These are phyloP conservation scores for Coranthus polyacanthus DNA, from an alignment of 2,797 vertebrate genomes.

Conservation along the genomic window DNA sequence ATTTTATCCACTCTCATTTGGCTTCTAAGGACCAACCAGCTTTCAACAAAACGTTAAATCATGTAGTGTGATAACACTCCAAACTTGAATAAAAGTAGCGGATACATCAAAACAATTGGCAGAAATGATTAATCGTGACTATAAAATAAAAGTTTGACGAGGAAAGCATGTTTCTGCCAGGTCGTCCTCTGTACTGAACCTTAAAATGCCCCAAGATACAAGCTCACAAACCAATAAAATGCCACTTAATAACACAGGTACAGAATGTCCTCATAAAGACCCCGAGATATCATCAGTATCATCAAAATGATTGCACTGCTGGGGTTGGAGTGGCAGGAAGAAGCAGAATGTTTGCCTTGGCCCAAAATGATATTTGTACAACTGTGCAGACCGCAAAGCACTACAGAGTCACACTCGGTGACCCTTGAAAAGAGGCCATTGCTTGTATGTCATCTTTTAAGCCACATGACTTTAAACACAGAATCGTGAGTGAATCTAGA, in stretches of 20 bases:
- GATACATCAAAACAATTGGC: conserved; percentile 32
- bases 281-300: conserved; percentile 58
- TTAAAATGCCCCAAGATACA: conserved; percentile 46
- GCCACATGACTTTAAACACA: conserved; percentile 36
- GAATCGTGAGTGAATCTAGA: conserved; percentile 40
- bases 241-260: conserved; percentile 60
- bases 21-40: conserved; percentile 11
- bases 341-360: conserved; percentile 25
- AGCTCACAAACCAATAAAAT: conserved; percentile 53
- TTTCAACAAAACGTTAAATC: conserved; percentile 44
- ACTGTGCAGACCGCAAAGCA: conserved; percentile 23
- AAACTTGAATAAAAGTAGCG: conserved; percentile 37
- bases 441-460: conserved; percentile 50
- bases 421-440: conserved; percentile 37
- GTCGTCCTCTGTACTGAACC: conserved; percentile 25
- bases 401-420: conserved; percentile 33
- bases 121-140: conserved; percentile 38
- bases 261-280: conserved; percentile 58
- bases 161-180: neutral
- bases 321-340: conserved; percentile 45
- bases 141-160: conserved; percentile 18
- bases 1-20: conserved; percentile 25
- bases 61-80: conserved; percentile 36
- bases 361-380: conserved; percentile 26
- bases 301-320: conserved; percentile 49